Percentiles rank a stretch among this genome's conserved stretches.
Conservation (phyloP, 2,888 invertebrate genomes). For the Trichacis sp. region DNA sequence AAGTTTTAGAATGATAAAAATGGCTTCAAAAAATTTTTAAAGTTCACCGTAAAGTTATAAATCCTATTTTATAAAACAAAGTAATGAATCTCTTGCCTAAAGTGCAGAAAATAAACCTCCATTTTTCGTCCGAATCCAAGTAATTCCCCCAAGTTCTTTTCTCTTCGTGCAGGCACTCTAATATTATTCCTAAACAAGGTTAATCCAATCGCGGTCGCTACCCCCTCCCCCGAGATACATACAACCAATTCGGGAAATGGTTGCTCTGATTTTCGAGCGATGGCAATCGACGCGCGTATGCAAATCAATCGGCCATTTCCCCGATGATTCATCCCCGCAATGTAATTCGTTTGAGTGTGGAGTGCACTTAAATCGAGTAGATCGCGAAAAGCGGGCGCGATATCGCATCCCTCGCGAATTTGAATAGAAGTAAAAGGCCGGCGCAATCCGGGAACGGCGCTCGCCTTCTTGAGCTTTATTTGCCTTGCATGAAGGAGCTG, state of each 20-base stretch:
- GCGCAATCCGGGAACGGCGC: slow-evolving; percentile 59
- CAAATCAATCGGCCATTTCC: slow-evolving; percentile 65
- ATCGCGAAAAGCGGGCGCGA: slow-evolving; percentile 32
- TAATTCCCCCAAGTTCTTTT: no score
- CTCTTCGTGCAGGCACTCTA: not conserved
- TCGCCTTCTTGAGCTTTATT: slow-evolving; percentile 62
- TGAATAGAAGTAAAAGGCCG: slow-evolving; percentile 67
- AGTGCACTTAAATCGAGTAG: slow-evolving; percentile 49
- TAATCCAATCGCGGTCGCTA: slow-evolving; percentile 37
- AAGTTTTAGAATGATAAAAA: no score
- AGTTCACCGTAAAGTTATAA: no score
- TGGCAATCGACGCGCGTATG: slow-evolving; percentile 56
- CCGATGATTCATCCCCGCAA: slow-evolving; percentile 62
- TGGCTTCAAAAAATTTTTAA: no score
- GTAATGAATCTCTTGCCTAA: no score
- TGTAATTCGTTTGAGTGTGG: slow-evolving; percentile 69
- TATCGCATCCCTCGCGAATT: slow-evolving; percentile 46
- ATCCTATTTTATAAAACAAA: no score
- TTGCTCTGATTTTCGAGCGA: slow-evolving; percentile 58
- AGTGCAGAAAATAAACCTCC: no score
- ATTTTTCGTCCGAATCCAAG: no score
- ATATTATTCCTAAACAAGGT: slow-evolving; percentile 41
- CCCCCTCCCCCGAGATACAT: slow-evolving; percentile 36
- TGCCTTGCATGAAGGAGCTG: slow-evolving; percentile 67
- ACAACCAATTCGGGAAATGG: slow-evolving; percentile 64